These are phyloP conservation scores for Linnaemya tessellans DNA, from an alignment of 2,888 invertebrate species.

Conservation along the genomic window DNA sequence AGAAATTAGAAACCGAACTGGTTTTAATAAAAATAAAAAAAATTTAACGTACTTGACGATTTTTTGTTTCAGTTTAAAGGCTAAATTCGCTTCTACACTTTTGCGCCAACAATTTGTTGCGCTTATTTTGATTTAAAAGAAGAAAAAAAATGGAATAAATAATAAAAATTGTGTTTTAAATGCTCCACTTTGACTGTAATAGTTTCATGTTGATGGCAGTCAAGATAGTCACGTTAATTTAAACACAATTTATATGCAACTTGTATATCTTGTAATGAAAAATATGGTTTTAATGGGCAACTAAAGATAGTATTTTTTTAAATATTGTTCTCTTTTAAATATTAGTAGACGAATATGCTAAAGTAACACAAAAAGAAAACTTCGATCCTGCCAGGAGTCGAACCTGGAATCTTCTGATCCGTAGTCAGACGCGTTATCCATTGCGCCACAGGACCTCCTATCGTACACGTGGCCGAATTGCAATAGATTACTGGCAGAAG, in stretches of 20 bases:
- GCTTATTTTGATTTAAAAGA: conserved; percentile 3
- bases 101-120: conserved; percentile 6
- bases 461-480: rapidly evolving
- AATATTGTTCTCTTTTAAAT: not conserved
- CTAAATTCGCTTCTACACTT: conserved; percentile 4
- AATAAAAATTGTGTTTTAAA: conserved; percentile 21
- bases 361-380: conserved; percentile 30
- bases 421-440: conserved; percentile 84
- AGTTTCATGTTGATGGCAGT: conserved; percentile 55
- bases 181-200: conserved; percentile 52
- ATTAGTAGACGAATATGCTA: too few species aligned
- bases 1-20: conserved; percentile 19
- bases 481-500: not conserved
- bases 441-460: conserved; percentile 83
- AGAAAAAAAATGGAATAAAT: conserved; percentile 11
- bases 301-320: conserved; percentile 10
- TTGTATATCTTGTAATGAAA: conserved; percentile 6
- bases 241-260: conserved; percentile 41
- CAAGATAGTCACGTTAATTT: conserved; percentile 63
- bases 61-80: conserved; percentile 24
- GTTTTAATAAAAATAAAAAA: conserved; percentile 21
- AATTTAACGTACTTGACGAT: conserved; percentile 10
- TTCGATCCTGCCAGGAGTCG: conserved; percentile 84
- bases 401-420: conserved; percentile 84
- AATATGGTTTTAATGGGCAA: not conserved